Base-by-base conservation (phyloP, 1,140 invertebrate species). In the Hyles euphorbiae region DNA sequence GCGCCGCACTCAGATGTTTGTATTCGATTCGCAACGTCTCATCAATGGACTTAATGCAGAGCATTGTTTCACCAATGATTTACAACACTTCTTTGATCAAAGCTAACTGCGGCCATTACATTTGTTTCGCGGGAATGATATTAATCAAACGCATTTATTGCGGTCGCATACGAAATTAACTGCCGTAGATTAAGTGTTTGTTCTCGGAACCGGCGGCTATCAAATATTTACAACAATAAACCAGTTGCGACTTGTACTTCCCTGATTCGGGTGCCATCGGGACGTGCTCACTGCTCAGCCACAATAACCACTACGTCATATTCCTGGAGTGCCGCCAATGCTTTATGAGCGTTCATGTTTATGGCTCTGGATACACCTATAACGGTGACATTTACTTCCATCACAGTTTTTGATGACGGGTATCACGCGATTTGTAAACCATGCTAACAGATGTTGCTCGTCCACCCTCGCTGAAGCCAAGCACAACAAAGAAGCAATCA, bases 211-310 rank as follows among this genome's bases (percentile, higher is more conserved):
- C 67, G 67, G 45, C 40, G 65, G 71, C 78, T 83, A 88, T 88
- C 85, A 88, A 88, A 85, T 88, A 88, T 86, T 85, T 78, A 79
- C 74, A 75, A 82, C 70, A 81, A 75, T 83, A 83, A 83, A 80
- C 76, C 72, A 63, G 74, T 78, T 68, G 67, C 60, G 63, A 54
- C 51, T 64, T 47, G 69, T 78, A 75, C 73, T 79, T 76, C 73
- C 74, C 75, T 69, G 70, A 77, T 77, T 70, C 72, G 69, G 63
- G 57, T 71, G 61, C 64, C 66, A 77, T 77, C 74, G 64, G 51
- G 60, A 61, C 53, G 43, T 59, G 54, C 62, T 44, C 36, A 3
- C 22, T 22, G 22, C 22, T 22, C 53, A 67, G 70, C 68, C 68
- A 74, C 72, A 72, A 72, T 75, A 76, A 80, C 51, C 46, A 54